These are phyloP conservation scores for Sus scrofa DNA, from an alignment of 2,113 vertebrate genomes.

Conservation along the genomic window DNA sequence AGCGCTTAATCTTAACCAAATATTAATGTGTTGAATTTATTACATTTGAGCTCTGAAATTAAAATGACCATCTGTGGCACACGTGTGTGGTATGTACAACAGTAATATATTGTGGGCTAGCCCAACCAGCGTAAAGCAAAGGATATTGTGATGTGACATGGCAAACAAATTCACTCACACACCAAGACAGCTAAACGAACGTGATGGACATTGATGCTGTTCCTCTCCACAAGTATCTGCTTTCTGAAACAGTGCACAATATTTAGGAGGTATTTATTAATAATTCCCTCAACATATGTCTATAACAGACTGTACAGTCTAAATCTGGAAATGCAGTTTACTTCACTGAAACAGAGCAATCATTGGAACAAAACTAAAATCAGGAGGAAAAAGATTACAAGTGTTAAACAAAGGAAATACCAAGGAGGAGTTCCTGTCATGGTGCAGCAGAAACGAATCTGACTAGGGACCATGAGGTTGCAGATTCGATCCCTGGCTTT, in stretches of 20 bases:
- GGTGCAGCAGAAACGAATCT: too few species aligned
- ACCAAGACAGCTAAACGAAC: slow-evolving; percentile 53
- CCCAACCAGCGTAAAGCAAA: slow-evolving; percentile 46
- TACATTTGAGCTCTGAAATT: slow-evolving; percentile 85
- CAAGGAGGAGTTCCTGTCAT: background rate
- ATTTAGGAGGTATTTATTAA: slow-evolving; percentile 69
- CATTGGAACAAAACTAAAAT: slow-evolving; percentile 76
- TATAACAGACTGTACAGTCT: slow-evolving; percentile 51
- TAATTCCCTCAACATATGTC: slow-evolving; percentile 40
- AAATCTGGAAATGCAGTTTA: slow-evolving; percentile 83
- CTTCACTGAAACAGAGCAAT: slow-evolving; percentile 72
- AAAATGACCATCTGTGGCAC: slow-evolving; percentile 83
- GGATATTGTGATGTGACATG: slow-evolving; percentile 47
- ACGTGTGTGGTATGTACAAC: slow-evolving; percentile 72
- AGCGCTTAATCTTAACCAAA: slow-evolving; percentile 83
- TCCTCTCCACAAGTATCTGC: background rate
- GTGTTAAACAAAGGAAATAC: slow-evolving; percentile 75
- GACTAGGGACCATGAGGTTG: too few species aligned
- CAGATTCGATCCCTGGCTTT: too few species aligned
- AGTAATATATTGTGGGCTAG: slow-evolving; percentile 71
- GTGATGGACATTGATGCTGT: background rate
- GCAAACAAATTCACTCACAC: slow-evolving; percentile 37
- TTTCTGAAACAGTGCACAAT: background rate
- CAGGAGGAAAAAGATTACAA: slow-evolving; percentile 72
- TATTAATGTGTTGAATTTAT: slow-evolving; percentile 87